Evolutionary conservation across 2,797 vertebrate species (phyloP).

Genomic region (Megaceryle alcyon): DNA sequence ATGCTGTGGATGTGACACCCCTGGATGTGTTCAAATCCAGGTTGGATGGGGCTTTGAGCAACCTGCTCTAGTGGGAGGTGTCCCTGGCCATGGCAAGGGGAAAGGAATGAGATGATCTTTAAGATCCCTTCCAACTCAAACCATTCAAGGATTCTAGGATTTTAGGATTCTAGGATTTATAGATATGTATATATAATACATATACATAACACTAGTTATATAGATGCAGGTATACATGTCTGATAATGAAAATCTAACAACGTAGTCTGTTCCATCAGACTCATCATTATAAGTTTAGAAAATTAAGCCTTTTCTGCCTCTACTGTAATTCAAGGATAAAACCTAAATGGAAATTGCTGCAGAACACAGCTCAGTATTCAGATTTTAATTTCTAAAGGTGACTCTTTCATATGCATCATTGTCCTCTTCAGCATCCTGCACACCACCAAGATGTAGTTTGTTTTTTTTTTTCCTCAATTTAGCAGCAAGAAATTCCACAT

Average conservation of each 20-base stretch:
- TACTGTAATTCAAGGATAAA: neutral
- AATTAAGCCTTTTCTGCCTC: neutral
- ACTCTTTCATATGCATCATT: neutral
- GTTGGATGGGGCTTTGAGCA: no score
- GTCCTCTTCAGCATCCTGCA: neutral
- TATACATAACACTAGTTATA: neutral
- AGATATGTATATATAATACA: neutral
- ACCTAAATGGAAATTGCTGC: neutral
- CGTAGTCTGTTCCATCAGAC: neutral
- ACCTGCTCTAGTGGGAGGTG: no score
- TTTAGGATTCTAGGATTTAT: no score
- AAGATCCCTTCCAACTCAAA: no score
- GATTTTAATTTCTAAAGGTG: neutral
- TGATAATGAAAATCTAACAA: neutral
- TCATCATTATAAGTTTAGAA: neutral
- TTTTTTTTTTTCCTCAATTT: neutral
- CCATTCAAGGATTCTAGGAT: no score
- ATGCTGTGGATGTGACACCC: no score
- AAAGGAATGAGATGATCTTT: no score
- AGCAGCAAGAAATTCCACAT: neutral
- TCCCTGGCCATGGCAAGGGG: no score
- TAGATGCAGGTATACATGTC: neutral
- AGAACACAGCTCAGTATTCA: neutral
- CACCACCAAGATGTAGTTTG: neutral
- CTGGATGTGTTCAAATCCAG: no score